phyloP scores from a whole-genome alignment of 2,888 invertebrate genomes.

The Eudasyphora cyanicolor region DNA sequence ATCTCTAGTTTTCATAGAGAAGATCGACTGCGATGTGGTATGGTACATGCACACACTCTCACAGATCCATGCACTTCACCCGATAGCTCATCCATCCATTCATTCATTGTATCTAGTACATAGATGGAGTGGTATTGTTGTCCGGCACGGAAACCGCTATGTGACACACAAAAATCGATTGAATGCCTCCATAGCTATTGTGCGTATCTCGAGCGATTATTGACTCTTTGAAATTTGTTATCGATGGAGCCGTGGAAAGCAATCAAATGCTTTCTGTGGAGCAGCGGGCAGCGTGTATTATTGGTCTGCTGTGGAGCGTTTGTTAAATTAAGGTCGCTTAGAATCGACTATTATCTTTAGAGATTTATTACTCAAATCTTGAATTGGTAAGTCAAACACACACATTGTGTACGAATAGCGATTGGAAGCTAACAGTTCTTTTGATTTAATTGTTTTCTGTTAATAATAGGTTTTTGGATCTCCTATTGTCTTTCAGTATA shows the following conservation, averaged over 20 bases:
- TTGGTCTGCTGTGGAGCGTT: neutral
- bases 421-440: neutral
- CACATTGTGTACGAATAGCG: neutral
- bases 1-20: neutral
- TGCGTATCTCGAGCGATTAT: constrained; percentile 7
- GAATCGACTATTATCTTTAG: constrained; percentile 20
- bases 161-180: constrained; percentile 68
- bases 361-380: constrained; percentile 28
- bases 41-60: neutral
- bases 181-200: neutral
- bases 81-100: neutral
- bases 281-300: neutral
- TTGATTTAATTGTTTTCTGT: constrained; percentile 10
- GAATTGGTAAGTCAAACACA: neutral
- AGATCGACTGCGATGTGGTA: neutral
- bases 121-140: neutral
- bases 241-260: neutral
- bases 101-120: neutral
- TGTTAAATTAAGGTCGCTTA: constrained; percentile 37
- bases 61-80: neutral
- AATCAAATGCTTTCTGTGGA: neutral
- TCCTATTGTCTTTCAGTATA: neutral
- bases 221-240: neutral
- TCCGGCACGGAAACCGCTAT: constrained; percentile 71
- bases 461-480: constrained; percentile 12